Base-by-base conservation (phyloP, 2,113 vertebrate genomes). In the Triplophysa siluroides region DNA sequence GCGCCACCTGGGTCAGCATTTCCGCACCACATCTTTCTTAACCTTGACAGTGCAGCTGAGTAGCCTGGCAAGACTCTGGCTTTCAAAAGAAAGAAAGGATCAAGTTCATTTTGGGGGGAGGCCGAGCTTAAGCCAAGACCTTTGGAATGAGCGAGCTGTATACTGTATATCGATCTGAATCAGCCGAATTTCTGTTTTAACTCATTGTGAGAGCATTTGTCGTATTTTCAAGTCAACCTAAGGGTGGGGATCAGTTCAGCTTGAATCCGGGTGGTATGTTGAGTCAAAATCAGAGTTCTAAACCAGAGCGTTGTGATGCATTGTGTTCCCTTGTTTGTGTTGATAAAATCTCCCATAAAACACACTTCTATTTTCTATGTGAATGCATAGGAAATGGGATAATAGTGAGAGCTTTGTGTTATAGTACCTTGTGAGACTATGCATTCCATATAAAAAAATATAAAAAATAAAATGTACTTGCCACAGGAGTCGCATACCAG, bases 81-180 rank as follows among this genome's bases (percentile, higher is more conserved):
- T 41, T 47, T 19, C 4, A 64, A 77, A 45, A 43, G 12, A 29
- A 43, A 60, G 12, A 58, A 63, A 62, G 62, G 72, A 47, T 75
- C 58, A 72, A 23, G 66, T 52, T 45, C 10, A 12, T 78, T 70
- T 90, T 89, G 90, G 33, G 0, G 1, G 8, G 43, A 45, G 11
- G 90, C 85, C 84, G 89, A 88, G 87, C 88, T 88, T 87, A 89
- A 87, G 85, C 81, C 87, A 86, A 81, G 87, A 90, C 72, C 18
- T 4, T 75, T 7, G 45, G 24, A 26, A 45, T 19, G 54, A 43
- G n/a, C 56, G 24, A 41, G 58, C 33, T 8, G n/a, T 43, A 38
- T 38, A 50, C 4, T 29, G 52, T 47, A 76, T 47, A 79, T 70
- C 41, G 72, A 47, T 54, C 68, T 23, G 18, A 70, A 54, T 45